Evolutionary conservation across 2,113 vertebrate genomes (phyloP), one percentile per base, ranked within the genome.

Genomic region (Haliaeetus leucogaster): DNA sequence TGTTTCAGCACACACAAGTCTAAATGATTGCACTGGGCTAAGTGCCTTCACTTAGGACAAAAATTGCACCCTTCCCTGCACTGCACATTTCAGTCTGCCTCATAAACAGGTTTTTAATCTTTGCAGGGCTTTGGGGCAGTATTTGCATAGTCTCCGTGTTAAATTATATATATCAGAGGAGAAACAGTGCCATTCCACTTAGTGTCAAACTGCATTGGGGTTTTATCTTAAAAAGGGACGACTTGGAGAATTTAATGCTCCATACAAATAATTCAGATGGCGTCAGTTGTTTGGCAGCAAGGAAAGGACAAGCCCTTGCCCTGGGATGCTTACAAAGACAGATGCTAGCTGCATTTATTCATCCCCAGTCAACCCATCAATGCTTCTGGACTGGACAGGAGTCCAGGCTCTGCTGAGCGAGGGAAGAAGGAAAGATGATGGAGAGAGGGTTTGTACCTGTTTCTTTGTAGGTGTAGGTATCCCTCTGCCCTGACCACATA

Each of bases 291-390:
- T 92, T 96, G 93, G 95, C 90, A 96, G 93, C 73, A 67, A 62
- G 40, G 29, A 43, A 94, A 93, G 82, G 86, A 96, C 93, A 77
- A 96, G 82, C 86, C 86, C 90, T 96, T 90, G 92, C 82, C 86
- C 86, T 84, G 56, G 67, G 79, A 38, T 76, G 52, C 82, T 86
- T 48, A 78, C n/a, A 70, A 79, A 86, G 82, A 36, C 55, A 82
- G 76, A 89, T 3, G 5, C 8, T 30, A 43, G 19, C 36, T 72
- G 62, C 63, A 72, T 88, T 84, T 67, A 62, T 90, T 70, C 86
- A 84, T 38, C 43, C 52, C n/a, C 1, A 1, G 23, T 84, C 67
- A 81, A 52, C 16, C 36, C 47, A 47, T 10, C 1, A 7, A 61
- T 80, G 79, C 19, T 77, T 11, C 26, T 56, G 45, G 34, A 66